Conservation (phyloP, 1,140 invertebrate genomes). For the Bicyclus anynana region DNA sequence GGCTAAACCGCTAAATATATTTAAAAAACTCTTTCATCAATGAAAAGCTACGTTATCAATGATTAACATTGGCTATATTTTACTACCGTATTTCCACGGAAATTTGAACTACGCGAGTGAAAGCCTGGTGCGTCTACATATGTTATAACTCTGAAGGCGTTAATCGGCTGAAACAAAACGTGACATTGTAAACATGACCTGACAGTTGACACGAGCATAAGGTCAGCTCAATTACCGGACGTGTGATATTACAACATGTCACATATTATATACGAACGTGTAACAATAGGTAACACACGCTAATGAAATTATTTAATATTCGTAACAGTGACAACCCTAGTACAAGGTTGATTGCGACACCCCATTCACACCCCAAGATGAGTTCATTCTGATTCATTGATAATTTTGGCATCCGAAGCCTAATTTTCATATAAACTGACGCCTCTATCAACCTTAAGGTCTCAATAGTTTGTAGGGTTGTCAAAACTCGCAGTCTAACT, state of each 20-base stretch:
- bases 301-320: slow-evolving; percentile 60
- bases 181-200: slow-evolving; percentile 45
- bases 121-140: too few relatives aligned
- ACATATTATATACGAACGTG: too few relatives aligned
- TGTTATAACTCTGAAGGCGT: slow-evolving; percentile 36
- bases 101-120: too few relatives aligned
- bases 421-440: slow-evolving; percentile 51
- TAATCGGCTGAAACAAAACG: slow-evolving; percentile 38
- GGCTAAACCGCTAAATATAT: too few relatives aligned
- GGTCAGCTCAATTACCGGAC: slow-evolving; percentile 54
- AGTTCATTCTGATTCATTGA: slow-evolving; percentile 23
- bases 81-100: too few relatives aligned
- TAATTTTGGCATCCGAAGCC: slow-evolving; percentile 44
- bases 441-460: slow-evolving; percentile 34
- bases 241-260: slow-evolving; percentile 48
- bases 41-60: too few relatives aligned
- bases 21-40: too few relatives aligned
- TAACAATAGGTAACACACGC: slow-evolving; percentile 54
- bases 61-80: too few relatives aligned
- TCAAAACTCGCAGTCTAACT: too few relatives aligned
- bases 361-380: slow-evolving; percentile 47
- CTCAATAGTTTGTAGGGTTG: slow-evolving; percentile 2
- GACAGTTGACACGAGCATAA: slow-evolving; percentile 12
- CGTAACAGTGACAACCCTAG: slow-evolving; percentile 46
- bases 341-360: slow-evolving; percentile 64